Evolutionary conservation across 2,888 invertebrate genomes (phyloP), one percentile per base, ranked within the genome.

Genomic region (Hofmannophila pseudospretella): DNA sequence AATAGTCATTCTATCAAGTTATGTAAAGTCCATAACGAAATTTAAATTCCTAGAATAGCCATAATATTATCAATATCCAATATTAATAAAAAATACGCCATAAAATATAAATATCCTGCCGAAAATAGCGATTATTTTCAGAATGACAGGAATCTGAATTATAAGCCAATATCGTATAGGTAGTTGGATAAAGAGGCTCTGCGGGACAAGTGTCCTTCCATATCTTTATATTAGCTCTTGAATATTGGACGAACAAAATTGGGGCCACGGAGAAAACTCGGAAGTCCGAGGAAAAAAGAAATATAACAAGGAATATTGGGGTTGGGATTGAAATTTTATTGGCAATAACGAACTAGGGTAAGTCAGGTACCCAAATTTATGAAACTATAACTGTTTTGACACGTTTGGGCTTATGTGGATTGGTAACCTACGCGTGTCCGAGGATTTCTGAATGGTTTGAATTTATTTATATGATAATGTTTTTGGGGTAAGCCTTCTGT

Each of bases 201-300:
- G 46, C 42, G 31, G 47, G 31, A 48, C 48, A 55, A 50, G 47
- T 47, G 39, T 48, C 53, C n/a, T 23, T 49, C 56, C 54, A 65
- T 70, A 70, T 67, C 67, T 68, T 67, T 66, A 60, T 69, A 70
- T 69, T 73, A 64, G 64, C 57, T 50, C 59, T 61, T 58, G 59
- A 68, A 68, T 67, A 67, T 71, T 65, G 63, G 61, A 45, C 55
- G 53, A 54, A 53, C 49, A 33, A 60, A 66, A 69, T 69, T 66
- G 64, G 55, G 51, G 38, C 38, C 36, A 47, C 56, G 51, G 47
- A 55, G 38, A 54, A 51, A 58, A 61, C 39, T 53, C 38, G 38
- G n/a, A 16, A 52, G 51, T 57, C 51, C 36, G 46, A 45, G 16
- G 44, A 56, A 53, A 57, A 67, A 58, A 58, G 54, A 58, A 56